Evolutionary conservation across 2,113 vertebrate species (phyloP).

Genomic region (Bucco capensis): DNA sequence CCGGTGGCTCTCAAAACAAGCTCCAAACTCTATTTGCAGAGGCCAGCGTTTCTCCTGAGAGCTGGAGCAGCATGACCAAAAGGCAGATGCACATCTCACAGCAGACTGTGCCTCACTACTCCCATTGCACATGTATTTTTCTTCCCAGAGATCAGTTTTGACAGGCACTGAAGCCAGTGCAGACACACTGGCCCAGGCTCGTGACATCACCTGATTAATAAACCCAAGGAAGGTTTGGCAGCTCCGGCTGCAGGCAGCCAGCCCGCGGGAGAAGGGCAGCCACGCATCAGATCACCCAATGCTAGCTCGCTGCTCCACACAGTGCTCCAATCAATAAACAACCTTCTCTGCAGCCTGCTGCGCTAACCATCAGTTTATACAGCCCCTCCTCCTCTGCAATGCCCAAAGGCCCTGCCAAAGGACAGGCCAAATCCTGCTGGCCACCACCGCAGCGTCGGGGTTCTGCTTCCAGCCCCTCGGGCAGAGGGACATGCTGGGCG

Average conservation of each 20-base stretch:
- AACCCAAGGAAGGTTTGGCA: constrained; percentile 15
- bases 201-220: constrained; percentile 41
- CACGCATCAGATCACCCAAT: background rate
- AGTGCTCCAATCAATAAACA: background rate
- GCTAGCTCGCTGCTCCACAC: background rate
- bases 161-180: background rate
- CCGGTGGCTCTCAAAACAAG: background rate
- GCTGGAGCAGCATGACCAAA: background rate
- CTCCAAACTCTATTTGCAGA: background rate
- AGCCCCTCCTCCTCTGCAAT: background rate
- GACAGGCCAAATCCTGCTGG: background rate
- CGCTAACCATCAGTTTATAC: accelerated
- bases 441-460: accelerated
- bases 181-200: background rate
- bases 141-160: background rate
- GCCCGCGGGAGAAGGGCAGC: background rate
- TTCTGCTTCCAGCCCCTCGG: accelerated
- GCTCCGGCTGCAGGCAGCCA: background rate
- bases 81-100: accelerated
- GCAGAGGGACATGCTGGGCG: accelerated
- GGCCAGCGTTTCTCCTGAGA: background rate
- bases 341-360: background rate
- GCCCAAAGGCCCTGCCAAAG: background rate
- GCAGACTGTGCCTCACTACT: background rate
- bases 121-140: background rate